Evolutionary conservation across 92 coral and sea anemone genomes (phyloP), one percentile per base, ranked within the genome.

Genomic region (Palythoa caribaeorum): DNA sequence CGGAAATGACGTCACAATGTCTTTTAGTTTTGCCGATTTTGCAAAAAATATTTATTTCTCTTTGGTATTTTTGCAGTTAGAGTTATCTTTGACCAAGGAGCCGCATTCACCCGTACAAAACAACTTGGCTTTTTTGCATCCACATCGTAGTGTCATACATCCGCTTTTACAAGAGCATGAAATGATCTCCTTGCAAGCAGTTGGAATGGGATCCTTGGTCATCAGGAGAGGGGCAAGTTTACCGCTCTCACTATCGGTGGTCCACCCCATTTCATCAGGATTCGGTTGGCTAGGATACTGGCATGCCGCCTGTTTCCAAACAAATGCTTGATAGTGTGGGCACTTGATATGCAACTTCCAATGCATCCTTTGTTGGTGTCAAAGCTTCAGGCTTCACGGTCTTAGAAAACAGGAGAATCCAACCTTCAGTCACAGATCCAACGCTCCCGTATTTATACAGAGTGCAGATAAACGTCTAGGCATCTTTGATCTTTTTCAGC

Each of bases 321-420:
- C 65, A 57, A 87, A 15, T n/a, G 90, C 78, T 70, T 88, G 91
- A 51, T 88, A 88, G 85, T 88, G 91, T 20, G 80, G 38, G 48
- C 87, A 87, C 87, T 51, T 88, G 13, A 79, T 53, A 79, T 88
- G 87, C n/a, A 68, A 60, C 53, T 28, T 69, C 44, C 70, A 88
- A 88, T n/a, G 91, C 87, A 51, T 88, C 86, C 16, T 80, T 71
- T 72, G 83, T 88, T 65, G 87, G 91, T 73, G 73, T 2, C 9
- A 57, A 57, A 57, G 16, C 9, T 57, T 57, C 65, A 2, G 16
- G 65, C 65, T 57, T 57, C 65, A 57, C 12, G 65, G 65, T 57
- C 65, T 57, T 57, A 57, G 65, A 57, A 57, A 57, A 57, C 65
- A 11, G 65, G 65, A 57, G 65, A 57, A 57, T 12, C 65, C 12